Evolutionary conservation across 2,113 vertebrate species (phyloP), one percentile per base, ranked within the genome.

Genomic region (Pedionomus torquatus): DNA sequence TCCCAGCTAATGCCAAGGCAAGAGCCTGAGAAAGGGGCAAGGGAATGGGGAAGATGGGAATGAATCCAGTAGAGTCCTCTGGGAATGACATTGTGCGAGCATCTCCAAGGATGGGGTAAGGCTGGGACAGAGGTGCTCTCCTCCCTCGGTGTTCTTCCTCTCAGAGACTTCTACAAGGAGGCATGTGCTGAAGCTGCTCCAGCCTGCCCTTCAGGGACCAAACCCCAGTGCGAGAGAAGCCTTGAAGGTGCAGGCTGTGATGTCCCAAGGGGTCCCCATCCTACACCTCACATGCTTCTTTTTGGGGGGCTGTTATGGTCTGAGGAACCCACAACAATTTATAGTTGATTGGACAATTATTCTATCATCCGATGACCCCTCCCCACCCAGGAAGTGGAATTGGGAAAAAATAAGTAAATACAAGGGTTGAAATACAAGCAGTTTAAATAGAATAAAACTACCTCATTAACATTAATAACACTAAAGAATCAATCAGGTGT

Each of bases 191-290:
- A 69, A 83, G 52, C 33, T 1, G 3, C 68, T 72, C 52, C 49
- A 72, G 20, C 10, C 3, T 8, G 18, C 10, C 66, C 60, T 44
- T 49, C 21, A 3, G 44, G 25, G 60, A 82, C 49, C 55, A 55
- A 49, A 72, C 16, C 41, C 14, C 48, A 46, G 39, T 1, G 0
- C 0, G 0, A 78, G 21, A 35, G 33, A 84, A 21, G 41, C 18
- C 55, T 37, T 3, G 1, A 69, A 76, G 25, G 44, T 31, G 25
- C 17, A 16, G 28, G 23, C 49, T 54, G 35, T 35, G 52, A 63
- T 4, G 2, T 61, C n/a, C 41, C 1, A 1, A 48, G 46, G 51
- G 37, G n/a, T 44, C 9, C 28, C 54, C 37, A 48, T 57, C 37
- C 52, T 17, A 49, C 51, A 16, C 35, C 28, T 75, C 65, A n/a